phyloP scores from a whole-genome alignment of 2,797 vertebrate species.

The Heteromormyrus szaboi region DNA sequence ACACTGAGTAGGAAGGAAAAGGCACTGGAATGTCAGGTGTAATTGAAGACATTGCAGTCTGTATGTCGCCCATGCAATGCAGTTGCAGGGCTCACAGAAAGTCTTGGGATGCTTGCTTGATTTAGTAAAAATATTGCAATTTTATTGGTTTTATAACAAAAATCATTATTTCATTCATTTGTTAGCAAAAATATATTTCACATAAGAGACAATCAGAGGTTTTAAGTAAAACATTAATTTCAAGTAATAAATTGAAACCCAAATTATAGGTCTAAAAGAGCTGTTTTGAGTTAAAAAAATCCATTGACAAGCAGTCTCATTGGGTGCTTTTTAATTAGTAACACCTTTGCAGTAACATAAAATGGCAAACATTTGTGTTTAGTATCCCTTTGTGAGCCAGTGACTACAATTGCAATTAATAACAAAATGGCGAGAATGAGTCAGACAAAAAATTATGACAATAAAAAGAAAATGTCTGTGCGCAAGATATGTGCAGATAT shows the following conservation, averaged over 20 bases:
- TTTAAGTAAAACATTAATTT: neutral
- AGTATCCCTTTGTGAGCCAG: neutral
- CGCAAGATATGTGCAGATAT: neutral
- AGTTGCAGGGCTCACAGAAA: neutral
- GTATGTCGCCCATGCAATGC: neutral
- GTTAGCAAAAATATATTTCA: neutral
- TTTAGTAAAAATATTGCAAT: neutral
- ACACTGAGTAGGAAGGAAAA: neutral
- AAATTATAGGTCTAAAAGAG: neutral
- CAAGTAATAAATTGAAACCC: neutral
- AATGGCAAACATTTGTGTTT: neutral
- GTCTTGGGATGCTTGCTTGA: neutral
- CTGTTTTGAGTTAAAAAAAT: neutral
- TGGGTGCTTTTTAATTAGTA: neutral
- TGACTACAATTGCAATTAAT: neutral
- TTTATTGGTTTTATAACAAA: neutral
- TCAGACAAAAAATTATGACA: neutral
- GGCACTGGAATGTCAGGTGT: neutral
- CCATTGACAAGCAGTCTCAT: neutral
- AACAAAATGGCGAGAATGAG: neutral
- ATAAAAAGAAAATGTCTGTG: neutral
- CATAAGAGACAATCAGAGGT: neutral
- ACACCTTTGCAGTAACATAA: neutral
- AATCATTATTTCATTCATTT: neutral
- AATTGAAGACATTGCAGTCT: neutral